Conservation (phyloP, 2,797 vertebrate species). For the Takifugu rubripes region DNA sequence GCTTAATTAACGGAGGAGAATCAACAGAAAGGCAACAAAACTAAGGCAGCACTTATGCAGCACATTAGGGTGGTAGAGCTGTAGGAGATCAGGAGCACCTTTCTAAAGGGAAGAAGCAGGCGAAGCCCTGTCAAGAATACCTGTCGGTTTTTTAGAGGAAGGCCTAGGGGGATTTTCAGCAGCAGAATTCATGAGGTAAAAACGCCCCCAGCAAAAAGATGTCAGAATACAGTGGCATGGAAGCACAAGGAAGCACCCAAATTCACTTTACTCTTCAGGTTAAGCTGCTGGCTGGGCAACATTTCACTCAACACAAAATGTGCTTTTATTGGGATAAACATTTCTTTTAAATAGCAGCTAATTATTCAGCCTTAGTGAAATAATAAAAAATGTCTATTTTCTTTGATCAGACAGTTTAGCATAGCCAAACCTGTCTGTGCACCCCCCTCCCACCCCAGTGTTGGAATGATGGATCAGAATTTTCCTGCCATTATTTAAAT, state of each 20-base stretch:
- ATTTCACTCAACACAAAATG: conserved; percentile 8
- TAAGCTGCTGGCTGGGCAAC: conserved; percentile 14
- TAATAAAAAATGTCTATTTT: no score
- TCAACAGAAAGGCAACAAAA: not conserved
- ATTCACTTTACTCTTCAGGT: conserved; percentile 22
- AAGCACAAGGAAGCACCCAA: conserved; percentile 31
- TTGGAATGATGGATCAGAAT: not conserved
- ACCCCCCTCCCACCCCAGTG: not conserved
- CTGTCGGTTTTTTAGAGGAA: conserved; percentile 42
- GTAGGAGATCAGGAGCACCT: conserved; percentile 2
- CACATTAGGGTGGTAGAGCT: not conserved
- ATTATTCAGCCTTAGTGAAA: not conserved
- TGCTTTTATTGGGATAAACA: no score
- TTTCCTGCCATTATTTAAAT: not conserved
- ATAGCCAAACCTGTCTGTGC: not conserved
- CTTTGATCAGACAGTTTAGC: no score
- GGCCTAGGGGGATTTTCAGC: conserved; percentile 62
- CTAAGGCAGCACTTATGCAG: not conserved
- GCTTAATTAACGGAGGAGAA: not conserved
- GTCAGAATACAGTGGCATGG: conserved; percentile 51
- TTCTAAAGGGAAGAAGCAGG: conserved; percentile 25
- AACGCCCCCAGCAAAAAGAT: conserved; percentile 65
- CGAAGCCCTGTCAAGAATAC: conserved; percentile 3
- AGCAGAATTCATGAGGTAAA: conserved; percentile 68
- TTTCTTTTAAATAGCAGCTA: no score